phyloP scores from a whole-genome alignment of 2,797 vertebrate genomes.

The Anas capensis region DNA sequence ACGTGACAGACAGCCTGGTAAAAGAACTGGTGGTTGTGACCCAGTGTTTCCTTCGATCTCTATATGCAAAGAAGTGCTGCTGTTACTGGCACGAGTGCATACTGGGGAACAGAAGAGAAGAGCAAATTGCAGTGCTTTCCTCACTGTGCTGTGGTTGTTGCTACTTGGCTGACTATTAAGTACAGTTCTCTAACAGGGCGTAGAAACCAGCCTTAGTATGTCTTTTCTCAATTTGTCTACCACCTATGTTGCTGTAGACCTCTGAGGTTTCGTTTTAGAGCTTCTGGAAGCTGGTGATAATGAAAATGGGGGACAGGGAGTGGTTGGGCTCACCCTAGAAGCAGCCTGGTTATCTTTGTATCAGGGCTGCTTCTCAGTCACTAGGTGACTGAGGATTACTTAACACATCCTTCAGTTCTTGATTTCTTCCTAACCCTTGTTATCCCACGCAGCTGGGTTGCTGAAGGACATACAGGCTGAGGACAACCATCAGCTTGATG shows the following conservation, averaged over 20 bases:
- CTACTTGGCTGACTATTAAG: accelerated
- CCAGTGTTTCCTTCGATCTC: neutral
- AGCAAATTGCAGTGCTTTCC: neutral
- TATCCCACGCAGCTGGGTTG: neutral
- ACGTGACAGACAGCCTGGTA: neutral
- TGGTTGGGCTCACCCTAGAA: neutral
- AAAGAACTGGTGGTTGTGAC: neutral
- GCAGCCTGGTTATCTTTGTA: neutral
- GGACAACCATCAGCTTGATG: neutral
- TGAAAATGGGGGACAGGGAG: neutral
- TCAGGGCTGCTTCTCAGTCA: neutral
- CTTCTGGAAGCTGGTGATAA: neutral
- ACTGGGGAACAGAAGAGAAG: neutral
- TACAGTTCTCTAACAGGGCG: neutral
- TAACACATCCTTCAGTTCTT: neutral
- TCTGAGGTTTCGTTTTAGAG: neutral
- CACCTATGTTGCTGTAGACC: neutral
- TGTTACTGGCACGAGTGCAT: neutral
- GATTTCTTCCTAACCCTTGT: too few relatives aligned
- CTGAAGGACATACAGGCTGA: neutral
- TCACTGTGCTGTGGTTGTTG: neutral
- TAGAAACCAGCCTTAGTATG: neutral
- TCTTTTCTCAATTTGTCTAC: neutral
- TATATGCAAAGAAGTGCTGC: neutral
- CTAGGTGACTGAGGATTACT: neutral